These are phyloP conservation scores for Phengaris alcon DNA, from an alignment of 2,888 invertebrate genomes.

Conservation along the genomic window DNA sequence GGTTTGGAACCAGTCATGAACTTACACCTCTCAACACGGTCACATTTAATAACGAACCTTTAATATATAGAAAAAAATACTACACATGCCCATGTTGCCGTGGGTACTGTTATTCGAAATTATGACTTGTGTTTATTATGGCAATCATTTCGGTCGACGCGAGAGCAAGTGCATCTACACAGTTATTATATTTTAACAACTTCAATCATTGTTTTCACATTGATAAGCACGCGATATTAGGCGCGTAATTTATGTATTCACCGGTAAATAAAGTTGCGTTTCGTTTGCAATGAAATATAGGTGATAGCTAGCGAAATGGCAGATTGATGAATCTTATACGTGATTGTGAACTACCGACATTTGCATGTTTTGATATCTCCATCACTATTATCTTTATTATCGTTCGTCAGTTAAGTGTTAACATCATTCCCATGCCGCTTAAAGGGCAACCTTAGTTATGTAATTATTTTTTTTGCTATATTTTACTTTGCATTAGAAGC, in stretches of 20 bases:
- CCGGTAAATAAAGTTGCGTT: conserved; percentile 31
- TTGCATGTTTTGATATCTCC: conserved; percentile 49
- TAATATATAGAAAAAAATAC: conserved; percentile 29
- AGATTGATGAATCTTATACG: conserved; percentile 47
- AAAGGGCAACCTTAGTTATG: background rate
- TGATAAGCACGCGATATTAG: conserved; percentile 31
- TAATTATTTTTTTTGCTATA: background rate
- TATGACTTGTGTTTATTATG: conserved; percentile 58
- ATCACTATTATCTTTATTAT: conserved; percentile 11
- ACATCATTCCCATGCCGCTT: background rate
- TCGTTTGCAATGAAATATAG: conserved; percentile 30
- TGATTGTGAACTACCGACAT: conserved; percentile 55
- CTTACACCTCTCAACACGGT: conserved; percentile 29
- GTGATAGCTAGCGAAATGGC: conserved; percentile 39
- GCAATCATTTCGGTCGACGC: conserved; percentile 57
- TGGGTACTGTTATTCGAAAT: conserved; percentile 33
- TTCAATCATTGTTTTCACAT: conserved; percentile 46
- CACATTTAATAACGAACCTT: conserved; percentile 22
- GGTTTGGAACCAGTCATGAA: conserved; percentile 40
- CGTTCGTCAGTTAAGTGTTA: background rate
- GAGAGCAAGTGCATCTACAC: conserved; percentile 55
- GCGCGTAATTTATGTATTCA: background rate
- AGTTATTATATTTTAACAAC: conserved; percentile 57
- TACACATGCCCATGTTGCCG: conserved; percentile 22
- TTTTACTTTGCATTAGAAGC: too few relatives aligned